phyloP scores from a whole-genome alignment of 92 coral and sea anemone genomes.

The Meandrina meandrites region DNA sequence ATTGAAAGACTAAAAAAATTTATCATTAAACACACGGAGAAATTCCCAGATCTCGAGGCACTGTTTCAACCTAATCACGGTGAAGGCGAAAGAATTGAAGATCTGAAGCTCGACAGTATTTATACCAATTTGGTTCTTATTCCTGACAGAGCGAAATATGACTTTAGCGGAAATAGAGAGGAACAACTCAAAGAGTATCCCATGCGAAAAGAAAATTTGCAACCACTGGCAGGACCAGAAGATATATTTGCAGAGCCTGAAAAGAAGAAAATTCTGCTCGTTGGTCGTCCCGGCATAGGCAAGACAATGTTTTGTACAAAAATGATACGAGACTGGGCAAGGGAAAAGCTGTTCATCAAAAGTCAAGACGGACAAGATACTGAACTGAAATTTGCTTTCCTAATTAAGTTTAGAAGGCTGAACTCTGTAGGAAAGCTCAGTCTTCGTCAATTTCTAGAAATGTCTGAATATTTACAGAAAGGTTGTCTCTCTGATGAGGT shows the following conservation, averaged over 20 bases:
- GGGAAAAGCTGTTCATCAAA: not conserved
- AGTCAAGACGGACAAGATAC: not conserved
- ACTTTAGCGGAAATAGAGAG: not conserved
- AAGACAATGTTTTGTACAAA: constrained; percentile 38
- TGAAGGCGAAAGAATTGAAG: not conserved
- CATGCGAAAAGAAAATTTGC: not conserved
- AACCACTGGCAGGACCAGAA: not conserved
- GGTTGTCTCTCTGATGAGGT: not conserved
- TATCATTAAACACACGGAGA: not conserved
- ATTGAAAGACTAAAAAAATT: not conserved
- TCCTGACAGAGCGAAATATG: not conserved
- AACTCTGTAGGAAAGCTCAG: constrained; percentile 16
- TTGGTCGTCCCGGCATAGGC: constrained; percentile 65
- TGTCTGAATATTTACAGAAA: not conserved
- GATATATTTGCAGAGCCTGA: not conserved
- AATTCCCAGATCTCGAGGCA: not conserved
- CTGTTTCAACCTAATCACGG: not conserved
- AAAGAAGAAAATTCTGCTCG: constrained; percentile 18
- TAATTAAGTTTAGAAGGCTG: constrained; percentile 18
- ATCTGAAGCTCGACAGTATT: not conserved
- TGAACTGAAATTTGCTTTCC: not conserved
- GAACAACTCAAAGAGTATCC: not conserved
- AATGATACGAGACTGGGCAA: constrained; percentile 46
- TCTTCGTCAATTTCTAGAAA: constrained; percentile 13
- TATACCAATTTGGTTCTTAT: not conserved